These are phyloP conservation scores for Phenganax marumi DNA, from an alignment of 92 coral and sea anemone species.

Conservation along the genomic window DNA sequence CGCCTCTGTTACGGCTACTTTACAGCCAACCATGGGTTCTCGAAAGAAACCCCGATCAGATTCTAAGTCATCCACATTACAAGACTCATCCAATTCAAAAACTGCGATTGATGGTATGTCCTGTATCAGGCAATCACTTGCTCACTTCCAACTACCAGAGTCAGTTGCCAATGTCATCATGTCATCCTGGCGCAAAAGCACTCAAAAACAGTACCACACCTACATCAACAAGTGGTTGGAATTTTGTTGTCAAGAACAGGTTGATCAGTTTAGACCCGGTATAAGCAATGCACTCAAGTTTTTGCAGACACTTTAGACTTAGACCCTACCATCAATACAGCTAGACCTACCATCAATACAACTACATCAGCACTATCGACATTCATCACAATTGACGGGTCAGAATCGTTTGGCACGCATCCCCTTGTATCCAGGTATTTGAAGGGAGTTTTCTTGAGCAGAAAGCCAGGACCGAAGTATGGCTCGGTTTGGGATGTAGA, in stretches of 20 bases:
- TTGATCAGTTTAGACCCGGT: slow-evolving; percentile 50
- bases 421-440: slow-evolving; percentile 40
- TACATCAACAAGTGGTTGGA: slow-evolving; percentile 48
- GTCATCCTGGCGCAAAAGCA: slow-evolving; percentile 43
- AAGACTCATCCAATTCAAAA: slow-evolving; percentile 47
- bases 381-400: slow-evolving; percentile 15
- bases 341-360: slow-evolving; percentile 45
- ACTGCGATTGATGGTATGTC: slow-evolving; percentile 45
- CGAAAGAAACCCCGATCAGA: slow-evolving; percentile 26
- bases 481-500: slow-evolving; percentile 48
- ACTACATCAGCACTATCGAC: slow-evolving; percentile 48
- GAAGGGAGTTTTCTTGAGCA: slow-evolving; percentile 37
- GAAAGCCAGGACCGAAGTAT: slow-evolving; percentile 37
- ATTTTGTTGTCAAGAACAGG: slow-evolving; percentile 46
- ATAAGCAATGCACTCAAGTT: slow-evolving; percentile 46
- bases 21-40: slow-evolving; percentile 53
- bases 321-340: slow-evolving; percentile 57
- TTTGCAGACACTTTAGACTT: slow-evolving; percentile 43
- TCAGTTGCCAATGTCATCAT: slow-evolving; percentile 46
- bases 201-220: slow-evolving; percentile 34
- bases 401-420: slow-evolving; percentile 33
- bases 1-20: slow-evolving; percentile 41
- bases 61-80: slow-evolving; percentile 48
- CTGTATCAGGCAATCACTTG: slow-evolving; percentile 58
- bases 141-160: slow-evolving; percentile 38